Evolutionary conservation across 1,140 invertebrate genomes (phyloP).

Genomic region (Drosophila quadrilineata): DNA sequence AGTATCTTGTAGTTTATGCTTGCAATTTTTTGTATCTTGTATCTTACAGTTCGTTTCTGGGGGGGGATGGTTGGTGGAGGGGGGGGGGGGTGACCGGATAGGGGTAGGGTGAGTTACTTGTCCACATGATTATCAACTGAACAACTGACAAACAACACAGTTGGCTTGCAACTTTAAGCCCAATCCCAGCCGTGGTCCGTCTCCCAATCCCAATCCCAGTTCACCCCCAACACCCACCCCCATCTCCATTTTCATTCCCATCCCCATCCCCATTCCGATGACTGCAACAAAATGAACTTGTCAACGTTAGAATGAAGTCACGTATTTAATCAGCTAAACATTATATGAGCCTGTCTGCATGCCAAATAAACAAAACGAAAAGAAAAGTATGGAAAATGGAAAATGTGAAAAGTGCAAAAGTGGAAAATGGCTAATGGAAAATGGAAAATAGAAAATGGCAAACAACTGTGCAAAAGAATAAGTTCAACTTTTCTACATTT

Average conservation of each 20-base stretch:
- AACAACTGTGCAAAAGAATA: constrained; percentile 12
- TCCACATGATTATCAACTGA: neutral
- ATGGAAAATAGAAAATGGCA: neutral
- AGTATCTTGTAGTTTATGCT: constrained; percentile 28
- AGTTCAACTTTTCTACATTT: constrained; percentile 20
- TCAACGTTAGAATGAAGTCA: constrained; percentile 71
- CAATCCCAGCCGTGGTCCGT: no score
- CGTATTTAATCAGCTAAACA: constrained; percentile 78
- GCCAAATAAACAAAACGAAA: constrained; percentile 19
- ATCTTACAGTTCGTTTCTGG: constrained; percentile 12
- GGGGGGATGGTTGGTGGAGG: no score
- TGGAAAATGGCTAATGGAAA: constrained; percentile 6
- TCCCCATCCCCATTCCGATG: no score
- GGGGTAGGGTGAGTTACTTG: no score
- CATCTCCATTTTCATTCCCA: no score
- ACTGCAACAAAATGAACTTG: constrained; percentile 50
- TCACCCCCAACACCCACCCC: no score
- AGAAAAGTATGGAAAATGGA: constrained; percentile 11
- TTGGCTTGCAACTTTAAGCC: constrained; percentile 29
- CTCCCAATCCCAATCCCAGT: no score
- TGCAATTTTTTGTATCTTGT: constrained; percentile 6
- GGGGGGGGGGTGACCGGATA: no score
- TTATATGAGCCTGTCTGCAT: constrained; percentile 44
- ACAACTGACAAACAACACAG: neutral
- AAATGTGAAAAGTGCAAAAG: neutral